Percentiles rank a stretch among this genome's conserved stretches.
Evolutionary conservation across 1,140 invertebrate species (phyloP).

Genomic region (Drosophila chauvacae): DNA sequence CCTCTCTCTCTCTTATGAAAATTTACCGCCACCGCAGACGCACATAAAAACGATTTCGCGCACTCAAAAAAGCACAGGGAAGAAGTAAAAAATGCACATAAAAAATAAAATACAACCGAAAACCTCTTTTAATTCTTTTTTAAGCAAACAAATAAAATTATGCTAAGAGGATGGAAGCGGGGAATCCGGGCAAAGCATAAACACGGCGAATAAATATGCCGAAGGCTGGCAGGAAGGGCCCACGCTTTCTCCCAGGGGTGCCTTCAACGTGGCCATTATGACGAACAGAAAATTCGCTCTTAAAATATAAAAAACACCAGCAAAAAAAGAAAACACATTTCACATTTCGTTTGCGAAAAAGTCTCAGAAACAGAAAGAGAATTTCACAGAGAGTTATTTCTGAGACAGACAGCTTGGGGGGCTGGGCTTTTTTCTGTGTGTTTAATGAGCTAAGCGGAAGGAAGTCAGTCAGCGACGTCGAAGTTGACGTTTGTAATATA

Average conservation of each 20-base stretch:
- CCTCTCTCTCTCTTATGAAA: conserved; percentile 1
- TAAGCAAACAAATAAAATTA: conserved; percentile 83
- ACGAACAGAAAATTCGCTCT: conserved; percentile 55
- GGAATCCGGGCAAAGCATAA: conserved; percentile 39
- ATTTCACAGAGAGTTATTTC: conserved; percentile 57
- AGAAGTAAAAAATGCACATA: conserved; percentile 19
- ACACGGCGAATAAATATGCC: conserved; percentile 73
- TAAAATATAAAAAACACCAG: conserved; percentile 7
- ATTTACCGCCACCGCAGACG: conserved; percentile 51
- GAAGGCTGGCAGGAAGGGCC: conserved; percentile 7
- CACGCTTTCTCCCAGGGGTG: conserved; percentile 55
- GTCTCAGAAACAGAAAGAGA: conserved; percentile 39
- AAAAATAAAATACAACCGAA: conserved; percentile 53
- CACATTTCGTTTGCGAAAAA: conserved; percentile 68
- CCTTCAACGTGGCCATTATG: conserved; percentile 70
- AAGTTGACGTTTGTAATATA: conserved; percentile 68
- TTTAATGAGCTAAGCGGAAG: conserved; percentile 84
- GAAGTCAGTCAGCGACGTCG: conserved; percentile 75
- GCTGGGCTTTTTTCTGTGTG: conserved; percentile 47
- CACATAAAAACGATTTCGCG: conserved; percentile 75
- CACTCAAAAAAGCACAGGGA: conserved; percentile 36
- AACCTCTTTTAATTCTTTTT: conserved; percentile 80
- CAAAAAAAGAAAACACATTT: conserved; percentile 60
- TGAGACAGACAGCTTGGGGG: conserved; percentile 41
- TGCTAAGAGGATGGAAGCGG: conserved; percentile 45